phyloP scores from a whole-genome alignment of 2,113 vertebrate genomes.

The Thymallus thymallus region DNA sequence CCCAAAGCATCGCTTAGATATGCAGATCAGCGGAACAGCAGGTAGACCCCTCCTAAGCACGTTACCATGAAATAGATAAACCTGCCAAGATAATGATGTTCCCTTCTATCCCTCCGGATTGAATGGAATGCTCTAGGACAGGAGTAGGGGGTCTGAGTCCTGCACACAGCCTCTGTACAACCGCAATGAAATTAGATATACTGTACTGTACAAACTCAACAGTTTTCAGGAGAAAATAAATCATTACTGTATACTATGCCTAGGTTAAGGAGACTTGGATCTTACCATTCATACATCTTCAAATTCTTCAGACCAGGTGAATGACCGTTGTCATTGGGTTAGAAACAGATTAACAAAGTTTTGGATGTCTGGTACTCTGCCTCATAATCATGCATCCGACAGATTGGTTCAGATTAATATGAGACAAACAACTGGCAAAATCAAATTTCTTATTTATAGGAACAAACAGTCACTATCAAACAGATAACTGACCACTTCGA shows the following conservation, averaged over 20 bases:
- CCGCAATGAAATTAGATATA: constrained; percentile 1
- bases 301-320: background rate
- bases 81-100: constrained; percentile 30
- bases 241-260: background rate
- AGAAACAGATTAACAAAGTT: background rate
- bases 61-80: constrained; percentile 34
- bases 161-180: background rate
- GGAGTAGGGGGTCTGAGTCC: background rate
- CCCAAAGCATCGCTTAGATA: background rate
- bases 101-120: constrained; percentile 32
- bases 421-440: background rate
- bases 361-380: background rate
- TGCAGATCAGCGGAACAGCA: constrained; percentile 21
- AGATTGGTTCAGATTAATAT: too few relatives aligned
- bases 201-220: background rate
- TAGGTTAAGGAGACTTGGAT: background rate
- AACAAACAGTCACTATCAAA: too few relatives aligned
- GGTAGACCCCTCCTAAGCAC: constrained; percentile 22
- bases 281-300: background rate
- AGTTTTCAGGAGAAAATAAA: background rate
- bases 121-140: constrained; percentile 26
- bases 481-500: too few relatives aligned
- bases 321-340: background rate
- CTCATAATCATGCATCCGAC: background rate
- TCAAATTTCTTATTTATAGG: too few relatives aligned